Evolutionary conservation across 1,140 invertebrate species (phyloP), one percentile per base, ranked within the genome.

Genomic region (Dendroctonus ponderosae): DNA sequence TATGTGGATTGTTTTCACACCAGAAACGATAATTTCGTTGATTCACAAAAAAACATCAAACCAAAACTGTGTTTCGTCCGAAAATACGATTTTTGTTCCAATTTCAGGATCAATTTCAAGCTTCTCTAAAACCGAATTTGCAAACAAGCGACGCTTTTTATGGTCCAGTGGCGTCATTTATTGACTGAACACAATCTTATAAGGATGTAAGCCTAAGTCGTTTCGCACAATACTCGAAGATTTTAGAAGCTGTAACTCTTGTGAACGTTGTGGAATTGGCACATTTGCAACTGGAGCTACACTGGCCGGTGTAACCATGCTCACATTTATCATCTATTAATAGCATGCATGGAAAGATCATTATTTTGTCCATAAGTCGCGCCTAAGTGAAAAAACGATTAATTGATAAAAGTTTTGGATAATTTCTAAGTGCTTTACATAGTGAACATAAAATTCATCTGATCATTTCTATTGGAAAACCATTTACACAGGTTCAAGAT

Each of bases 181-280:
- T 57, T 57, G 11, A n/a, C 3, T 41, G 12, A 57, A 57, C 39
- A 57, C 54, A 57, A 39, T 57, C 37, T 57, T 40, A 57, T 57
- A 57, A 6, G 26, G 62, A 37, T 64, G 44, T 64, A 64, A 42
- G 52, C 50, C 60, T 15, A 51, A 51, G 64, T 61, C 40, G 59
- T 51, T 61, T 66, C 12, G 53, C 43, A 66, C 59, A 57, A 57
- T 57, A 40, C 40, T 37, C 37, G 38, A 57, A 41, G 38, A 3
- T 5, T 6, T 57, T 11, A 6, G 6, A 57, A 57, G 54, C 6
- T 41, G 11, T 7, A 40, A 42, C 26, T 57, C 39, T 57, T 57
- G 54, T 41, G 39, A 37, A 57, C 54, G 39, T 41, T 41, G 40
- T 26, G 38, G 54, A 57, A 57, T 57, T 41, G 54, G 42, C 42